Evolutionary conservation across 2,888 invertebrate genomes (phyloP).

Genomic region (Ashinkailepas kermadecensis): DNA sequence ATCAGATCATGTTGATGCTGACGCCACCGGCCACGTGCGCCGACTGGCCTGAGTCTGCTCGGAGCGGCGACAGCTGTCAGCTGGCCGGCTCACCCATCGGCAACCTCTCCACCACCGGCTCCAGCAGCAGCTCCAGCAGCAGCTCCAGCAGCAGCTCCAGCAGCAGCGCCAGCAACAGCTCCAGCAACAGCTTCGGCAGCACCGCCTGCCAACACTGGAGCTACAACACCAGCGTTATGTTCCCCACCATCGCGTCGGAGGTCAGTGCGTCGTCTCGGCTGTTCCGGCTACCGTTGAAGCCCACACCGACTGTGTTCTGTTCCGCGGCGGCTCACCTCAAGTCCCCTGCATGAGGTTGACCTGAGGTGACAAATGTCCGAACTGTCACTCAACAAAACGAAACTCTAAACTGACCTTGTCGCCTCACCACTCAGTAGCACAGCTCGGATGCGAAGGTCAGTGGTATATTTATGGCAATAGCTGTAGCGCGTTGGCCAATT

Average conservation of each 20-base stretch:
- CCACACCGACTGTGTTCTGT: too few relatives aligned
- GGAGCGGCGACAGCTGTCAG: background rate
- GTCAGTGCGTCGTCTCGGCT: constrained; percentile 1
- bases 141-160: background rate
- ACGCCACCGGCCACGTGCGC: constrained; percentile 30
- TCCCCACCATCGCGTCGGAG: constrained; percentile 30
- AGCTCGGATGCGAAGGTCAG: too few relatives aligned
- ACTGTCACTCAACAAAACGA: too few relatives aligned
- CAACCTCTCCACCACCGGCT: background rate
- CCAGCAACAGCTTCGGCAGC: constrained; percentile 5
- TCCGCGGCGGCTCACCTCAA: too few relatives aligned
- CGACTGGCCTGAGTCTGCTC: background rate
- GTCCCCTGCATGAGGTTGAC: too few relatives aligned
- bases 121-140: too few relatives aligned
- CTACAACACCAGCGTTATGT: constrained; percentile 29
- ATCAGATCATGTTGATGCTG: constrained; percentile 26
- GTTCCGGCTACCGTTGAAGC: too few relatives aligned
- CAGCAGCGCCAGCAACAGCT: constrained; percentile 22
- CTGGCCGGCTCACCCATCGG: background rate
- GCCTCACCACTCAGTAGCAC: too few relatives aligned
- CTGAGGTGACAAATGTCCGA: too few relatives aligned
- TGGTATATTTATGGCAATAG: too few relatives aligned
- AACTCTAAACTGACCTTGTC: too few relatives aligned
- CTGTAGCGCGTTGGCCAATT: too few relatives aligned
- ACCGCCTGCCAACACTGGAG: constrained; percentile 26